Percentiles rank a stretch among this genome's conserved stretches.
phyloP scores from a whole-genome alignment of 1,140 invertebrate species.

The Drosophila busckii region DNA sequence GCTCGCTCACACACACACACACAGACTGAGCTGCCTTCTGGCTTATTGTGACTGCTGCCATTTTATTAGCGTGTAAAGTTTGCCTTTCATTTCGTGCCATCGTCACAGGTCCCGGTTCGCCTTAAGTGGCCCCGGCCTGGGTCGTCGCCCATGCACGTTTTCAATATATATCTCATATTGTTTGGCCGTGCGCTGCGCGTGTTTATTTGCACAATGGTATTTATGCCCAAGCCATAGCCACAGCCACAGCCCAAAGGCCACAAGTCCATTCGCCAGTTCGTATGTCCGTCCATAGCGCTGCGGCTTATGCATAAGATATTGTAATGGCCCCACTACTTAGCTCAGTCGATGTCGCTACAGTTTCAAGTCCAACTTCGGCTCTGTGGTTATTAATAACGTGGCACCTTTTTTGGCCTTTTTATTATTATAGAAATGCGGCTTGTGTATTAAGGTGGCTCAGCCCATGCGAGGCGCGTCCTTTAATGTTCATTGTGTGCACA shows the following conservation, averaged over 20 bases:
- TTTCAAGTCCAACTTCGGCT: too few relatives aligned
- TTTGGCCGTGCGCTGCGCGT: constrained; percentile 67
- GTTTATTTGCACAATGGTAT: constrained; percentile 70
- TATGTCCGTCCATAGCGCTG: constrained; percentile 1
- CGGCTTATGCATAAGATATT: constrained; percentile 67
- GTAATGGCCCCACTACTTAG: constrained; percentile 56
- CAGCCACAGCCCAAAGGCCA: constrained; percentile 1
- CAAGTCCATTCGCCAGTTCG: constrained; percentile 7
- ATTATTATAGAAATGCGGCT: constrained; percentile 54
- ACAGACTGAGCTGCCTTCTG: constrained; percentile 16
- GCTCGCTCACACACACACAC: background rate
- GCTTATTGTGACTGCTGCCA: constrained; percentile 24
- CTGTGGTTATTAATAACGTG: constrained; percentile 59
- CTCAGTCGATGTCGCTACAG: too few relatives aligned
- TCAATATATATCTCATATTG: constrained; percentile 75
- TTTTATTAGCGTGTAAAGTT: constrained; percentile 71
- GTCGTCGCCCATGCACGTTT: constrained; percentile 53
- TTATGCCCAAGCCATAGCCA: constrained; percentile 45
- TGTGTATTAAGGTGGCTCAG: constrained; percentile 58
- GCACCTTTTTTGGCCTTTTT: too few relatives aligned
- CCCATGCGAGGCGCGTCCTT: constrained; percentile 23
- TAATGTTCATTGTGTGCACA: constrained; percentile 43
- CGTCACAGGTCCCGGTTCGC: constrained; percentile 22
- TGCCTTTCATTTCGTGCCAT: constrained; percentile 54
- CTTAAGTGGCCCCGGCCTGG: constrained; percentile 51